Evolutionary conservation across 2,113 vertebrate species (phyloP).

Genomic region (Hyla sarda): DNA sequence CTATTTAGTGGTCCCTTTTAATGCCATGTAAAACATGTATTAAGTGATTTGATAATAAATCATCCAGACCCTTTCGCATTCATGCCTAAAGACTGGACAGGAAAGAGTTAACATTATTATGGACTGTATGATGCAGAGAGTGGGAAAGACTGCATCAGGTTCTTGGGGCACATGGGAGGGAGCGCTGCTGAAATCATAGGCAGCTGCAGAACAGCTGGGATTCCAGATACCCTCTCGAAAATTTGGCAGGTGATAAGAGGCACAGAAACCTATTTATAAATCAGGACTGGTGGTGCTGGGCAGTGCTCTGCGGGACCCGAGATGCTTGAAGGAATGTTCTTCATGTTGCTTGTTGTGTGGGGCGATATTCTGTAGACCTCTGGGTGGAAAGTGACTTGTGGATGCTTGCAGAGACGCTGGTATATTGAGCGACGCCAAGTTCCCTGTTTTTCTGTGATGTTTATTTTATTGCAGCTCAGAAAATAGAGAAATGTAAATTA

Average conservation of each 20-base stretch:
- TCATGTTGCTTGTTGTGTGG: neutral
- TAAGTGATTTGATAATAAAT: no score
- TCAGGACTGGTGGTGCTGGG: constrained; percentile 11
- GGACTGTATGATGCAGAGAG: neutral
- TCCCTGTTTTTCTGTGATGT: neutral
- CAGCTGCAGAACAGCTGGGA: constrained; percentile 57
- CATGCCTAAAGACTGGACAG: neutral
- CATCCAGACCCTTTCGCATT: no score
- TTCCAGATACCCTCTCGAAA: constrained; percentile 53
- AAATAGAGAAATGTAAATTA: neutral
- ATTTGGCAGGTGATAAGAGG: constrained; percentile 52
- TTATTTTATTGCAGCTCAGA: neutral
- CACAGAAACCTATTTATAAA: constrained; percentile 49
- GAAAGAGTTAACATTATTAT: neutral
- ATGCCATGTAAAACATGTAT: no score
- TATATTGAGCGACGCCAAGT: neutral
- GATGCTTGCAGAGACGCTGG: neutral
- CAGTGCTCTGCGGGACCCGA: constrained; percentile 25
- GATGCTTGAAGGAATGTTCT: constrained; percentile 21
- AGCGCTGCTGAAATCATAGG: constrained; percentile 11
- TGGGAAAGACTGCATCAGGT: neutral
- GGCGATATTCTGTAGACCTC: neutral
- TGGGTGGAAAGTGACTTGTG: neutral
- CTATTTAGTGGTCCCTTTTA: no score
- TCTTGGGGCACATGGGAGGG: neutral